These are phyloP conservation scores for Pardosa pseudoannulata DNA, from an alignment of 2,888 invertebrate genomes.

Conservation along the genomic window DNA sequence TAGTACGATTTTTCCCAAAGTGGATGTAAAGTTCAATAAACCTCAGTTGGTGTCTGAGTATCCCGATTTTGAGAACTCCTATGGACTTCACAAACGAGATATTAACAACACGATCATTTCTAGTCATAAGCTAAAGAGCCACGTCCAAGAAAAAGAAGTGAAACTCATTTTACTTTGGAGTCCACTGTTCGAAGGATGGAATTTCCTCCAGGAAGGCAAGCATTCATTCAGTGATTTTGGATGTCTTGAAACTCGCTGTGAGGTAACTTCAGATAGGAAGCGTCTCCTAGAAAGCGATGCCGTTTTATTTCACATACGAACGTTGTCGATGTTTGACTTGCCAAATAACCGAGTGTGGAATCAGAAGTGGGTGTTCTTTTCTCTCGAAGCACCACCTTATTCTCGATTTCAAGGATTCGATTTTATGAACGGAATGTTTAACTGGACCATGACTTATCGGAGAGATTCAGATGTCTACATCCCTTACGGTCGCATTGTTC, in stretches of 20 bases:
- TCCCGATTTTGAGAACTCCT: neutral
- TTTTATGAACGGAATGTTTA: slow-evolving; percentile 52
- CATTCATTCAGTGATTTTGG: slow-evolving; percentile 16
- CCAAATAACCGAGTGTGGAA: slow-evolving; percentile 47
- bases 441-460: slow-evolving; percentile 70
- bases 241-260: slow-evolving; percentile 63
- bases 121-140: neutral
- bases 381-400: slow-evolving; percentile 73
- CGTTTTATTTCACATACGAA: slow-evolving; percentile 73
- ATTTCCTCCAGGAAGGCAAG: slow-evolving; percentile 17
- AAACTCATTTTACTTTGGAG: slow-evolving; percentile 51
- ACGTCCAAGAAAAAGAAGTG: neutral
- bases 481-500: slow-evolving; percentile 20
- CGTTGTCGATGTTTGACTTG: slow-evolving; percentile 59
- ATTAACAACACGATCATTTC: neutral
- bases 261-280: slow-evolving; percentile 63
- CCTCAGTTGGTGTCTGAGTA: neutral
- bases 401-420: slow-evolving; percentile 37
- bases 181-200: slow-evolving; percentile 32
- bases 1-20: neutral
- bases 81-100: neutral
- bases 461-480: slow-evolving; percentile 45
- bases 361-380: slow-evolving; percentile 73
- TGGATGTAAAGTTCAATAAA: neutral
- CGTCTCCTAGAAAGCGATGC: slow-evolving; percentile 72